Conservation (phyloP, 2,888 invertebrate genomes). For the Dicycla oo region DNA sequence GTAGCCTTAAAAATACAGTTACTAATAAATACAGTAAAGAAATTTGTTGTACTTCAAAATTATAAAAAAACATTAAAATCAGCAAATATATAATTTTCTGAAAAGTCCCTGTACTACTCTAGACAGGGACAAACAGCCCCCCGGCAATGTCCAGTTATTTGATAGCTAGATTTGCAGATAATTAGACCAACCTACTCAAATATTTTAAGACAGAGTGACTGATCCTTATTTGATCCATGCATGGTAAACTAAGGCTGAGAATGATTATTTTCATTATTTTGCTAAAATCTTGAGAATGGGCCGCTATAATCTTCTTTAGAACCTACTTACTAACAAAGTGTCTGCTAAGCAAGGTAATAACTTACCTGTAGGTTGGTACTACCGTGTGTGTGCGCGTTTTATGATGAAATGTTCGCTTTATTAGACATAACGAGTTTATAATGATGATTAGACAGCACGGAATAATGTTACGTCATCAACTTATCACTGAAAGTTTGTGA, state of each 20-base stretch:
- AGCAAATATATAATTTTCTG: too few relatives aligned
- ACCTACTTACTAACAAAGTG: too few relatives aligned
- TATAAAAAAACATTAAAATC: neutral
- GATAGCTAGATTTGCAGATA: neutral
- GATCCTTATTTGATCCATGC: neutral
- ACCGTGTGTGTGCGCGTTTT: neutral
- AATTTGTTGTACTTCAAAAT: neutral
- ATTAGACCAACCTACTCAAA: neutral
- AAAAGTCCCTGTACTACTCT: too few relatives aligned
- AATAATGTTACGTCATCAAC: neutral
- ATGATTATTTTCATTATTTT: neutral
- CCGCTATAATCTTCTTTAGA: neutral
- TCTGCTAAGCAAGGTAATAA: too few relatives aligned
- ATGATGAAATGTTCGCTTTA: neutral
- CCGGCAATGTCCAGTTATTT: neutral
- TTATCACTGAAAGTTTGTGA: neutral
- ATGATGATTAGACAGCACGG: constrained; percentile 10
- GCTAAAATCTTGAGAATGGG: neutral
- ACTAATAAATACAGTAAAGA: neutral
- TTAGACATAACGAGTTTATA: neutral
- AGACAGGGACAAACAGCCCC: neutral
- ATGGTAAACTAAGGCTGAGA: neutral
- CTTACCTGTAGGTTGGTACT: too few relatives aligned
- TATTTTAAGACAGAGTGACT: neutral
- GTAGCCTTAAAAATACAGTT: constrained; percentile 3